A percentile compares a stretch with the other conserved stretches of the same genome.
Evolutionary conservation across 2,888 invertebrate genomes (phyloP).

Genomic region (Poecilus cupreus): DNA sequence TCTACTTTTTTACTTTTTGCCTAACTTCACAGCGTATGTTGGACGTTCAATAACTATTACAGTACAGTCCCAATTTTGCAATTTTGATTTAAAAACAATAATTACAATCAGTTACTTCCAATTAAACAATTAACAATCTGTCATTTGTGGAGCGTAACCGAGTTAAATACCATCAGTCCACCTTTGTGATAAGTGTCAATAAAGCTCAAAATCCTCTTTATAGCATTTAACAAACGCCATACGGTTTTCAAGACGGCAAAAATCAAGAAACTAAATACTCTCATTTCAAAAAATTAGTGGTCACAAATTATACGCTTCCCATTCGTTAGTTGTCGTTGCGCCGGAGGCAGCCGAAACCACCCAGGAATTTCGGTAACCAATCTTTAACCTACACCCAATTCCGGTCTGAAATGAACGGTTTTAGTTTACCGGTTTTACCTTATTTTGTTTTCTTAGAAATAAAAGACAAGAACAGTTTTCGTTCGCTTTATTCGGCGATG

Average conservation of each 20-base stretch:
- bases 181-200: neutral
- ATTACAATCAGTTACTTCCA: conserved; percentile 8
- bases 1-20: too few relatives aligned
- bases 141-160: conserved; percentile 20
- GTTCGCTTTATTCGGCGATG: neutral
- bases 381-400: conserved; percentile 19
- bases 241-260: conserved; percentile 34
- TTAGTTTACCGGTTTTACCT: conserved; percentile 5
- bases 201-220: neutral
- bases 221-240: neutral
- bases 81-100: conserved; percentile 1
- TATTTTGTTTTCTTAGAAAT: conserved; percentile 8
- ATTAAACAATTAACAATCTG: conserved; percentile 4
- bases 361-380: neutral
- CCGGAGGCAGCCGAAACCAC: neutral
- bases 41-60: too few relatives aligned
- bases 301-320: conserved; percentile 35
- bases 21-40: too few relatives aligned
- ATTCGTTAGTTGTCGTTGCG: neutral
- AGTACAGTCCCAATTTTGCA: too few relatives aligned
- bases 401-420: conserved; percentile 25
- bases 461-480: neutral
- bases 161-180: too few relatives aligned
- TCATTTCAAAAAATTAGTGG: conserved; percentile 55
- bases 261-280: conserved; percentile 56